Evolutionary conservation across 2,113 vertebrate genomes (phyloP).

Genomic region (Platichthys flesus): DNA sequence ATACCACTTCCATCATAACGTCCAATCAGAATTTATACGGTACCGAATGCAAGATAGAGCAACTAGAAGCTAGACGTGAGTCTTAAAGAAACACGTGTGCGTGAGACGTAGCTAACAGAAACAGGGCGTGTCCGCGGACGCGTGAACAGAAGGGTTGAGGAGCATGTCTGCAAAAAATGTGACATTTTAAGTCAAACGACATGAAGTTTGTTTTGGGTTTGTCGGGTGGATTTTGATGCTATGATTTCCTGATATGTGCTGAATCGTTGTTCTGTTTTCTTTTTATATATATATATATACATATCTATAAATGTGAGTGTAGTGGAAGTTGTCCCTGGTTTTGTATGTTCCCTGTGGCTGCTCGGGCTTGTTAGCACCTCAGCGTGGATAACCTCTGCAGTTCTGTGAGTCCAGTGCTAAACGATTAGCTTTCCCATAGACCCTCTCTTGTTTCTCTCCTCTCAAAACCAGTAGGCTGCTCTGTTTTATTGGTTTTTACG

Average conservation of each 20-base stretch:
- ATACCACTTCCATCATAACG: conserved; percentile 32
- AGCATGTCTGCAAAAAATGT: conserved; percentile 61
- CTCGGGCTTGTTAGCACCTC: conserved; percentile 60
- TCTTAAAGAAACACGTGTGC: conserved; percentile 41
- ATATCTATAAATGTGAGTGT: conserved; percentile 55
- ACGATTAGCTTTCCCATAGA: conserved; percentile 67
- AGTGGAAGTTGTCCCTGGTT: conserved; percentile 64
- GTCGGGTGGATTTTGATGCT: conserved; percentile 32
- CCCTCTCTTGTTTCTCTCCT: neutral
- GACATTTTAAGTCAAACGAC: conserved; percentile 34
- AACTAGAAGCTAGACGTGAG: conserved; percentile 38
- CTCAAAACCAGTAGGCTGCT: conserved; percentile 31
- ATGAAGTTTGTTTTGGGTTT: conserved; percentile 9
- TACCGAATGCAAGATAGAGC: conserved; percentile 45
- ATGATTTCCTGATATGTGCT: conserved; percentile 51
- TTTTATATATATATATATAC: conserved; percentile 47
- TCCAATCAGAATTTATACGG: conserved; percentile 38
- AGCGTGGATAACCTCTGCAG: conserved; percentile 57
- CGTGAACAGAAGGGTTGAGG: neutral
- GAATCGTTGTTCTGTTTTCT: conserved; percentile 46
- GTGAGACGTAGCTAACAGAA: too few species aligned
- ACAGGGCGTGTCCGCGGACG: neutral
- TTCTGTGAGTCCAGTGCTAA: conserved; percentile 54
- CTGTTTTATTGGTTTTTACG: conserved; percentile 24
- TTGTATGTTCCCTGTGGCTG: conserved; percentile 68